phyloP scores from a whole-genome alignment of 2,797 vertebrate species.

The Alauda arvensis region DNA sequence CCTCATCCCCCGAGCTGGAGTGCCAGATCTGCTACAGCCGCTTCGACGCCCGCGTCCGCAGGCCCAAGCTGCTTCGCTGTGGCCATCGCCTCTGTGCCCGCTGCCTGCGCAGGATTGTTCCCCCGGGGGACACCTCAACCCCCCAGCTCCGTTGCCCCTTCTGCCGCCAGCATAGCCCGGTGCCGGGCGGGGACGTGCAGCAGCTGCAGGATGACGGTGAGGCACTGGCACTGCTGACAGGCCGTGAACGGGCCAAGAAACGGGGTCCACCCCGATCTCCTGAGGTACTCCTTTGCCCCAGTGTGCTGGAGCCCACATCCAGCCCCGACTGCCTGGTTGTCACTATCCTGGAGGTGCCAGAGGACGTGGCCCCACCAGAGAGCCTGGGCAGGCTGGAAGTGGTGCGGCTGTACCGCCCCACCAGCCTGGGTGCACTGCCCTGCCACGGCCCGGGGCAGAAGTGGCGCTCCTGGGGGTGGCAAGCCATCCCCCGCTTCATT shows the following conservation, averaged over 20 bases:
- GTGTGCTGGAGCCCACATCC: constrained; percentile 54
- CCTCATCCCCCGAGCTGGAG: constrained; percentile 77
- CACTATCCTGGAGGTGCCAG: constrained; percentile 87
- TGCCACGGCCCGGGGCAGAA: constrained; percentile 74
- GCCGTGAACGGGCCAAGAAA: constrained; percentile 68
- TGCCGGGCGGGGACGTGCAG: constrained; percentile 81
- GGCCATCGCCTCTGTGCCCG: constrained; percentile 82
- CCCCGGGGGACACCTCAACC: constrained; percentile 72
- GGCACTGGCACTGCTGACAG: constrained; percentile 76
- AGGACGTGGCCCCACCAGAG: constrained; percentile 75
- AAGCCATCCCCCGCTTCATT: constrained; percentile 79
- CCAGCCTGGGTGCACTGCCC: constrained; percentile 76
- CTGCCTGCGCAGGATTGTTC: constrained; percentile 84
- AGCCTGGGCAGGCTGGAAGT: constrained; percentile 80
- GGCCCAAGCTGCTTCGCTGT: constrained; percentile 82
- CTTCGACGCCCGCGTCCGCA: constrained; percentile 74
- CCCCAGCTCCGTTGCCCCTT: constrained; percentile 83
- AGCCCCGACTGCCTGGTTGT: constrained; percentile 84
- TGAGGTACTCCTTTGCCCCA: constrained; percentile 83
- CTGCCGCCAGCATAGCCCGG: constrained; percentile 81
- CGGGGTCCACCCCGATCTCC: constrained; percentile 29
- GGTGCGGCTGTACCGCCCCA: constrained; percentile 77
- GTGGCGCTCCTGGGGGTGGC: constrained; percentile 76
- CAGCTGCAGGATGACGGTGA: constrained; percentile 81
- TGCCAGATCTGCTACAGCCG: constrained; percentile 88